phyloP scores from a whole-genome alignment of 2,888 invertebrate genomes.

The Cephalotes varians region DNA sequence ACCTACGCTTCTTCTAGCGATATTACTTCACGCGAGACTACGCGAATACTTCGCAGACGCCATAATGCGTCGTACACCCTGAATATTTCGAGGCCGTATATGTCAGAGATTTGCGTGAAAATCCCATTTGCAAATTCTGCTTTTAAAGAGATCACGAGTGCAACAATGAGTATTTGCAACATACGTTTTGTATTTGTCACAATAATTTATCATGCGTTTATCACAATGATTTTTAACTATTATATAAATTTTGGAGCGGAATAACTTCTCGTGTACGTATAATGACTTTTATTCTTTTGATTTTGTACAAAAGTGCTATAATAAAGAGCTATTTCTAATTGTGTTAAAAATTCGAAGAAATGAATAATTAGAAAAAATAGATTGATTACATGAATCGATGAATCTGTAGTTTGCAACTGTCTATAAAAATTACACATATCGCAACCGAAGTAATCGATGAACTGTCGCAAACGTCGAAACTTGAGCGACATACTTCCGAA shows the following conservation, averaged over 20 bases:
- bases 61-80: neutral
- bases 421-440: neutral
- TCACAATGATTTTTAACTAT: too few species aligned
- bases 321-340: too few species aligned
- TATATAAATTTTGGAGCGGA: too few species aligned
- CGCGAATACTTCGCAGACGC: constrained; percentile 3
- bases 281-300: neutral
- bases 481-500: neutral
- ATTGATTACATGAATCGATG: too few species aligned
- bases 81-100: neutral
- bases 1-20: constrained; percentile 22
- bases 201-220: too few species aligned
- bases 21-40: constrained; percentile 20
- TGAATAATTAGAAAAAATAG: too few species aligned
- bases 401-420: neutral
- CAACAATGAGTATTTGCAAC: neutral
- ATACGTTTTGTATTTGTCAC: neutral
- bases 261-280: neutral
- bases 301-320: neutral
- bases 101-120: neutral
- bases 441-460: neutral
- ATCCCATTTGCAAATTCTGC: neutral
- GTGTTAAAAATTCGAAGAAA: too few species aligned
- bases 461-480: neutral
- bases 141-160: neutral